These are phyloP conservation scores for Etheostoma cragini DNA, from an alignment of 2,113 vertebrate genomes.

Conservation along the genomic window DNA sequence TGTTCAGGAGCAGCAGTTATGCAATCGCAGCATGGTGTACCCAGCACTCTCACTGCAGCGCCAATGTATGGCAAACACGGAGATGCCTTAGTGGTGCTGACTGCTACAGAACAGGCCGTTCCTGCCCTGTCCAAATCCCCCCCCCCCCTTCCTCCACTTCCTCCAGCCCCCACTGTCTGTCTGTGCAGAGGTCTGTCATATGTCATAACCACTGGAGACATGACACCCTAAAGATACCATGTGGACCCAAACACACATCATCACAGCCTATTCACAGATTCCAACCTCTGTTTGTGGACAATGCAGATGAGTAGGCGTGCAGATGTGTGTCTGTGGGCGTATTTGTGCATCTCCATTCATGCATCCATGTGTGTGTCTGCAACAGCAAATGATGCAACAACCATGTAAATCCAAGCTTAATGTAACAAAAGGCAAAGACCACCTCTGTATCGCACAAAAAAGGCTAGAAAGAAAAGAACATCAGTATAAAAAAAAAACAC, in stretches of 20 bases:
- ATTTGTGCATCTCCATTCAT: conserved; percentile 50
- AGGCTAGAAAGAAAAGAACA: background rate
- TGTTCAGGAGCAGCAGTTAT: conserved; percentile 76
- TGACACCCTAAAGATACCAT: conserved; percentile 41
- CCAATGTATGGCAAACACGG: conserved; percentile 67
- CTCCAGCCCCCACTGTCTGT: conserved; percentile 17
- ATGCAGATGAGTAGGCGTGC: background rate
- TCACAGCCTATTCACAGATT: conserved; percentile 11
- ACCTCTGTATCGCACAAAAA: background rate
- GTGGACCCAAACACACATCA: conserved; percentile 25
- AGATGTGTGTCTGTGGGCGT: conserved; percentile 6
- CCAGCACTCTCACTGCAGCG: conserved; percentile 69
- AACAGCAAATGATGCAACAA: conserved; percentile 73
- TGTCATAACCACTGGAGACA: conserved; percentile 58
- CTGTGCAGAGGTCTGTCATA: conserved; percentile 58
- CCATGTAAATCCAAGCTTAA: conserved; percentile 52
- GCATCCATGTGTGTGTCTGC: conserved; percentile 32
- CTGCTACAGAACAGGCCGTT: conserved; percentile 73
- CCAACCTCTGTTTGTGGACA: conserved; percentile 6
- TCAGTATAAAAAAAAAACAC: background rate
- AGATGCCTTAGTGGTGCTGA: conserved; percentile 71
- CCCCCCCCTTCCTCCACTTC: background rate
- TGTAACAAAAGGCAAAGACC: conserved; percentile 32
- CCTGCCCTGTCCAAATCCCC: conserved; percentile 35
- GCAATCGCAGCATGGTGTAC: conserved; percentile 80